Percentiles rank a stretch among this genome's conserved stretches.
These are phyloP conservation scores for Drosophila lini DNA, from an alignment of 1,140 invertebrate genomes.

Conservation along the genomic window DNA sequence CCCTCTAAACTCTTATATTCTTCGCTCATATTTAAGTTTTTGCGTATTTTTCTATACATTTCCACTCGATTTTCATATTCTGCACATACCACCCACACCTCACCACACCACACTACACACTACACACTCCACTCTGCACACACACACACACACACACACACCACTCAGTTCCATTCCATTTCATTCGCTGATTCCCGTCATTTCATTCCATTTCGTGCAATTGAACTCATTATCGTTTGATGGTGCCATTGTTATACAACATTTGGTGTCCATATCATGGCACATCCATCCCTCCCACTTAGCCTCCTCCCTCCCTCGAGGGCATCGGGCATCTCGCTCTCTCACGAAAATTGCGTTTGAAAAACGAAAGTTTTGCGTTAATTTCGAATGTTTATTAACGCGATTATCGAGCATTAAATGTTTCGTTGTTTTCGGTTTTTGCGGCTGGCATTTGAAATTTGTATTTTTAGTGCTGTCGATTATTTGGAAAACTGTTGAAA, in stretches of 20 bases:
- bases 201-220: constrained; percentile 34
- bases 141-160: background rate
- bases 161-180: constrained; percentile 24
- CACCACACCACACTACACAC: background rate
- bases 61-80: constrained; percentile 10
- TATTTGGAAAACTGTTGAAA: constrained; percentile 48
- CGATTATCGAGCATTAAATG: constrained; percentile 49
- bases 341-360: constrained; percentile 25
- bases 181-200: constrained; percentile 17
- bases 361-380: constrained; percentile 57
- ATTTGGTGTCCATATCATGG: constrained; percentile 13
- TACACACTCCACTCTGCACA: background rate
- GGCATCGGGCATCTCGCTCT: background rate
- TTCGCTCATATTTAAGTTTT: background rate
- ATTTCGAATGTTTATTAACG: constrained; percentile 55
- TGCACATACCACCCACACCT: background rate
- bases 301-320: background rate
- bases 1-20: background rate
- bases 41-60: background rate
- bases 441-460: constrained; percentile 35
- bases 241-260: constrained; percentile 25
- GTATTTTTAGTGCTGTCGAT: constrained; percentile 42
- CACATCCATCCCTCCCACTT: background rate
- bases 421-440: constrained; percentile 27
- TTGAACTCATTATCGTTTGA: constrained; percentile 38